Conservation (phyloP, 1,140 invertebrate species). For the Cardiocondyla obscurior region DNA sequence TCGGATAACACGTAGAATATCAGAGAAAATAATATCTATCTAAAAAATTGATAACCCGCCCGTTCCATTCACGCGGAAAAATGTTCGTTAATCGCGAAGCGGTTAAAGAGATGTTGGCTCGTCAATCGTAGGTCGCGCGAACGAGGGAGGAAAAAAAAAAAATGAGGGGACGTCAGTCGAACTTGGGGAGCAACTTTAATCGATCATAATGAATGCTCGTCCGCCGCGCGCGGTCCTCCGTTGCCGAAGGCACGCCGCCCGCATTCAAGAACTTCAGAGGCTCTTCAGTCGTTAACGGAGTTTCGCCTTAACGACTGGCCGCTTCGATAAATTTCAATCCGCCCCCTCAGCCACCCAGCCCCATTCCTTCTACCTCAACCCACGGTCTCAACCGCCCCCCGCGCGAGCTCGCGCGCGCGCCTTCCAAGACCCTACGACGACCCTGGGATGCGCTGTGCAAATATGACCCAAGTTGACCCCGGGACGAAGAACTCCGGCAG, state of each 20-base stretch:
- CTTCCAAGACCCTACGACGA: conserved; percentile 23
- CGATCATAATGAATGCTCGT: conserved; percentile 51
- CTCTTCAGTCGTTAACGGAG: conserved; percentile 59
- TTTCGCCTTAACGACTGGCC: conserved; percentile 60
- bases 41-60: not conserved
- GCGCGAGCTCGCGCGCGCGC: conserved; percentile 7
- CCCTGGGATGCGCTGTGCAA: conserved; percentile 55
- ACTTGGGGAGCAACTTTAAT: not conserved
- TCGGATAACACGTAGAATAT: not conserved
- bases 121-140: not conserved
- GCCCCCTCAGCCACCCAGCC: not conserved
- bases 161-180: not conserved
- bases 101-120: not conserved
- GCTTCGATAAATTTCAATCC: conserved; percentile 66
- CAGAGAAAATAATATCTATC: not conserved
- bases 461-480: conserved; percentile 63
- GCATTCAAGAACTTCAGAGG: conserved; percentile 53
- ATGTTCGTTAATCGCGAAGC: not conserved
- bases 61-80: too few relatives aligned
- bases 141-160: too few relatives aligned
- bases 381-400: not conserved
- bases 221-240: not conserved
- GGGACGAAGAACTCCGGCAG: conserved; percentile 58
- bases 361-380: not conserved
- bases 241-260: conserved; percentile 29